Evolutionary conservation across 2,113 vertebrate species (phyloP).

Genomic region (Erpornis zantholeuca): DNA sequence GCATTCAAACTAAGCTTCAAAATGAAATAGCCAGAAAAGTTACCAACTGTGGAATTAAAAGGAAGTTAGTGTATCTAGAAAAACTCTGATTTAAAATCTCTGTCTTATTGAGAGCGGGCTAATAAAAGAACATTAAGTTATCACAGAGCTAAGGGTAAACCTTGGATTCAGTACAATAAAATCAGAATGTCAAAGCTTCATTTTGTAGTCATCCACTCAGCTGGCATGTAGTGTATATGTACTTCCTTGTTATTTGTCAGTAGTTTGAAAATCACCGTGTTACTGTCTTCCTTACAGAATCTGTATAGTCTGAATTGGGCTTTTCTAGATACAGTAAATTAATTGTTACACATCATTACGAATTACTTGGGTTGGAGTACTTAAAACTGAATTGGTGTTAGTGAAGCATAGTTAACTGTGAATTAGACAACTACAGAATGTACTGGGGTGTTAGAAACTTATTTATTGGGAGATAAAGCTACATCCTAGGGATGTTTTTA

Average conservation of each 20-base stretch:
- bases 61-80: neutral
- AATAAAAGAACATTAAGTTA: neutral
- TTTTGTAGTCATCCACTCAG: neutral
- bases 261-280: neutral
- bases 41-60: neutral
- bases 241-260: neutral
- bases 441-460: neutral
- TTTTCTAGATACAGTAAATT: neutral
- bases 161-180: neutral
- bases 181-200: neutral
- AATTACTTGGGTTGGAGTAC: neutral
- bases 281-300: neutral
- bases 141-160: neutral
- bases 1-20: neutral
- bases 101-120: fast-evolving
- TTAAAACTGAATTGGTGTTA: neutral
- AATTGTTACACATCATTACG: fast-evolving
- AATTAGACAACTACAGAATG: neutral
- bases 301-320: neutral
- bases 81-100: neutral
- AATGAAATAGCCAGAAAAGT: neutral
- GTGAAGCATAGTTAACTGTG: neutral
- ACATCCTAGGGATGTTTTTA: neutral
- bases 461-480: neutral
- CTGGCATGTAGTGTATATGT: neutral